Evolutionary conservation across 2,113 vertebrate species (phyloP).

Genomic region (Glaucidium brasilianum): DNA sequence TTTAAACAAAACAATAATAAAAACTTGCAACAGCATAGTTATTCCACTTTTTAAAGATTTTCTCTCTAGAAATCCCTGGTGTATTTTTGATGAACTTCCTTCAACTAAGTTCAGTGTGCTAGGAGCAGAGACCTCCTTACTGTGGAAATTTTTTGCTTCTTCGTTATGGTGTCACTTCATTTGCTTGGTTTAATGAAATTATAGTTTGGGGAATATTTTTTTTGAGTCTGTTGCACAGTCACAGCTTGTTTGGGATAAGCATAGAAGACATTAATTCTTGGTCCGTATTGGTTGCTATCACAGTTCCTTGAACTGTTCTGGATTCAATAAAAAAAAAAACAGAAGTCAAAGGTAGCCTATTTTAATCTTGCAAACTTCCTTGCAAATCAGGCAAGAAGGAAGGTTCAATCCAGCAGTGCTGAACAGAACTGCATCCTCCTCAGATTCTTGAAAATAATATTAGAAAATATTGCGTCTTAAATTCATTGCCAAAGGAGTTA

Average conservation of each 20-base stretch:
- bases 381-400: neutral
- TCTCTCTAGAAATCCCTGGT: neutral
- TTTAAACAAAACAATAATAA: neutral
- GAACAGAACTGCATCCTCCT: neutral
- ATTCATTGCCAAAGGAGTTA: neutral
- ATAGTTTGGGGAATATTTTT: neutral
- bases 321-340: neutral
- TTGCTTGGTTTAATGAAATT: neutral
- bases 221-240: neutral
- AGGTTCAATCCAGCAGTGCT: neutral
- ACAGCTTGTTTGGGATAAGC: neutral
- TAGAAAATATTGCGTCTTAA: neutral
- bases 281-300: neutral
- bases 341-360: neutral
- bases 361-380: neutral
- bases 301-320: neutral
- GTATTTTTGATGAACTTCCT: neutral
- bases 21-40: neutral
- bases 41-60: neutral
- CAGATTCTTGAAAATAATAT: no score
- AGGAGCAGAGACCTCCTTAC: neutral
- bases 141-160: neutral
- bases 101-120: neutral
- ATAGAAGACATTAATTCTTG: neutral
- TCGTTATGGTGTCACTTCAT: neutral